Percentiles rank a stretch among this genome's conserved stretches.
phyloP scores from a whole-genome alignment of 2,797 vertebrate genomes.

The Scolopax bukidnonensis region DNA sequence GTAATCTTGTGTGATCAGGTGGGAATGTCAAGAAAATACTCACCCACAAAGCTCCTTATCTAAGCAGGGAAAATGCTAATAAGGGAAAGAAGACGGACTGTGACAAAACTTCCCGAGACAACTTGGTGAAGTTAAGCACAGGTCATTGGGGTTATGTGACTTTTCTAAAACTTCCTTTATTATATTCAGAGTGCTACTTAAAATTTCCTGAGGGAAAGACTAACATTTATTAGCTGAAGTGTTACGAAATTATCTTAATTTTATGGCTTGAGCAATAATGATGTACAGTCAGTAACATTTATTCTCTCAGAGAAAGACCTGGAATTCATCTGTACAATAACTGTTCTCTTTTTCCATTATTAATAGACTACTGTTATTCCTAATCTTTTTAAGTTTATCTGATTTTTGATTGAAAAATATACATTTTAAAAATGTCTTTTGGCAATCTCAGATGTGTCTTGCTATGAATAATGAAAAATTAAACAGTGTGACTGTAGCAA shows the following conservation, averaged over 20 bases:
- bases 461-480: slow-evolving; percentile 52
- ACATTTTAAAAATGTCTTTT: background rate
- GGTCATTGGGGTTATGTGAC: background rate
- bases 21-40: background rate
- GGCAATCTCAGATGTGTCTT: background rate
- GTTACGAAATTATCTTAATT: slow-evolving; percentile 24
- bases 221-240: background rate
- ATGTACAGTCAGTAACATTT: background rate
- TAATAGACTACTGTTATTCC: background rate
- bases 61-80: background rate
- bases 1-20: background rate
- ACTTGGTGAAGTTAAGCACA: background rate
- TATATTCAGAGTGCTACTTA: background rate
- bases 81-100: background rate
- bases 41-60: background rate
- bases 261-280: background rate
- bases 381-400: background rate
- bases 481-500: background rate
- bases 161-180: background rate
- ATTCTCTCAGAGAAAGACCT: background rate
- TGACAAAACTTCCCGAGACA: background rate
- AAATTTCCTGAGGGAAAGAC: background rate
- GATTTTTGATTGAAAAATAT: background rate
- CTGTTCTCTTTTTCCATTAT: background rate
- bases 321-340: background rate